Evolutionary conservation across 2,888 invertebrate species (phyloP), one percentile per base, ranked within the genome.

Genomic region (Onthophagus sagittarius): DNA sequence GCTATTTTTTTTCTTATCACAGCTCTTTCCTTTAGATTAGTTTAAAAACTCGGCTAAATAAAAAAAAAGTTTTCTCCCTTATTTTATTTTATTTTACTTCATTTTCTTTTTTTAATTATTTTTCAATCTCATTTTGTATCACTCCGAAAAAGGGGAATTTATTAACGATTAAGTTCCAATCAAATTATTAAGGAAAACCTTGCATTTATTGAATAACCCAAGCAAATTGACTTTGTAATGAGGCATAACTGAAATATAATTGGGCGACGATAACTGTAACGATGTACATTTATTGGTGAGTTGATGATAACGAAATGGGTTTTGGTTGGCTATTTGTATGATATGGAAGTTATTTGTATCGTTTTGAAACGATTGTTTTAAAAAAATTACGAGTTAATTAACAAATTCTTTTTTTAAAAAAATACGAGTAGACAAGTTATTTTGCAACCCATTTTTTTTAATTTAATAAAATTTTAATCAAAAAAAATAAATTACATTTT

Each of bases 1-100:
- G 75, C 78, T 80, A 80, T 79, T 80, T 83, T 85, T n/a, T 23
- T 23, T 23, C 39, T 53, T 85, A 85, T 85, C 85, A 85, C 85
- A 85, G 85, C 85, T 85, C 84, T 72, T 69, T 14, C 69, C 39
- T 53, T 53, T 53, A 53, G 39, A 53, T 53, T 53, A 53, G 39
- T 53, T 53, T 53, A 53, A 53, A 23, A 53, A 53, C 39, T 53
- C 39, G 39, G 39, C 9, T 7, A 53, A 7, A 11, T 11, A 53
- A 53, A 53, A 53, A 9, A 53, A 53, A 53, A 53, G 11, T 53
- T 53, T 53, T 11, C 39, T 53, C 39, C 39, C 39, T 53, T 7
- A 7, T 53, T 53, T 53, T 23, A 2, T 23, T 23, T 23, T 23
- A 3, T 23, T 3, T 23, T 1, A 2, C 23, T 23, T n/a, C n/a